These are phyloP conservation scores for Pomacea maculata DNA, from an alignment of 1,140 invertebrate species.

Conservation along the genomic window DNA sequence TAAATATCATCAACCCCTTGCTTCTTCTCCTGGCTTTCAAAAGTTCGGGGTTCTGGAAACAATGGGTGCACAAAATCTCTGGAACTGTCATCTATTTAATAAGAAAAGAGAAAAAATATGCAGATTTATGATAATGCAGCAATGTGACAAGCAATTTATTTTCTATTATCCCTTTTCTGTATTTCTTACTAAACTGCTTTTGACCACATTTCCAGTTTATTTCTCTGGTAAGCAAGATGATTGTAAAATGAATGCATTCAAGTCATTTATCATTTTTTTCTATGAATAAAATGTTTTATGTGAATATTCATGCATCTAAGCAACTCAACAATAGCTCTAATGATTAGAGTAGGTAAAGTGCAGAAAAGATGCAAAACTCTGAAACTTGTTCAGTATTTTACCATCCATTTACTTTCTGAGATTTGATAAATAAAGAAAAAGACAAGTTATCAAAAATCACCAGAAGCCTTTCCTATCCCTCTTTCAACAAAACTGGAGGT, in stretches of 20 bases:
- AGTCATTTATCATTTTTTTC: neutral
- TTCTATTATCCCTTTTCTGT: too few species aligned
- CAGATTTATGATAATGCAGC: too few species aligned
- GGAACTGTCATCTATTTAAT: neutral
- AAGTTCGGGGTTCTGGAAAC: neutral
- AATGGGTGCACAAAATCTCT: neutral
- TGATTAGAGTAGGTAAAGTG: neutral
- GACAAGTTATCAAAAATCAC: neutral
- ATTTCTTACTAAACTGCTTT: too few species aligned
- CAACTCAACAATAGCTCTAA: neutral
- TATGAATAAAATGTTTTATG: neutral
- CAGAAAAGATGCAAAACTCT: neutral
- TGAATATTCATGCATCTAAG: neutral
- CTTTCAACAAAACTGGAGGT: neutral
- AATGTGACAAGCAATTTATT: too few species aligned
- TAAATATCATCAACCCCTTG: constrained; percentile 34
- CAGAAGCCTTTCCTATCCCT: neutral
- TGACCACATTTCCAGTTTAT: too few species aligned
- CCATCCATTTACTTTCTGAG: neutral
- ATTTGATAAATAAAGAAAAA: neutral
- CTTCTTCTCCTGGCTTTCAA: neutral
- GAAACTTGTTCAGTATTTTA: neutral
- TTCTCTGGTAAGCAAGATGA: too few species aligned
- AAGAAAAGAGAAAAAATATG: neutral
- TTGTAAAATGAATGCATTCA: too few species aligned